Evolutionary conservation across 2,888 invertebrate genomes (phyloP).

Genomic region (Epirrita christyi): DNA sequence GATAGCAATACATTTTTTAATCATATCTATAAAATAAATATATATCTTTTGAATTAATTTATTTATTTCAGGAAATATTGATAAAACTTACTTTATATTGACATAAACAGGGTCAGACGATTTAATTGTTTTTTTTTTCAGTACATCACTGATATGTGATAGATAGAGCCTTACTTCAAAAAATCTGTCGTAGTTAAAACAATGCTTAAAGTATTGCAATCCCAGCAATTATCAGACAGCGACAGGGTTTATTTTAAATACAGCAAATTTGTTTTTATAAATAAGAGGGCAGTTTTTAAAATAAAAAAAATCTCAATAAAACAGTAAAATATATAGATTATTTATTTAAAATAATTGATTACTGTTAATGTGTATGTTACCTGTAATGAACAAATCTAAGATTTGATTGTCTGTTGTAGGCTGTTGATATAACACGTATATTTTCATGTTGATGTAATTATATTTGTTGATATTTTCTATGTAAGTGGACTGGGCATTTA

Average conservation of each 20-base stretch:
- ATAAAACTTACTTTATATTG: constrained; percentile 4
- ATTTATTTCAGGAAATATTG: constrained; percentile 7
- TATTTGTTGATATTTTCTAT: constrained; percentile 51
- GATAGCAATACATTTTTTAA: no score
- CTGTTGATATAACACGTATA: neutral
- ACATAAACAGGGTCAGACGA: constrained; percentile 23
- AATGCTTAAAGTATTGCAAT: no score
- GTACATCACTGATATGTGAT: neutral
- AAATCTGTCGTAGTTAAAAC: no score
- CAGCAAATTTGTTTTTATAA: no score
- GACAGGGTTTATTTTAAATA: no score
- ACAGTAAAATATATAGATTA: neutral
- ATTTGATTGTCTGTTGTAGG: constrained; percentile 34
- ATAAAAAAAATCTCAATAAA: neutral
- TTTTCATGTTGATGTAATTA: constrained; percentile 40
- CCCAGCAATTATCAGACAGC: no score
- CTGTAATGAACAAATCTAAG: constrained; percentile 30
- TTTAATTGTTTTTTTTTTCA: neutral
- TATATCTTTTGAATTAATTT: neutral
- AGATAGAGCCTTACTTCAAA: no score
- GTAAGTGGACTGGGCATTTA: constrained; percentile 62
- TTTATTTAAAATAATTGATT: neutral
- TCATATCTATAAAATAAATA: no score
- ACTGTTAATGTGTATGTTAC: constrained; percentile 11
- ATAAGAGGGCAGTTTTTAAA: neutral